Evolutionary conservation across 23 tunicate genomes (phyloP), one percentile per base, ranked within the genome.

Genomic region (Trididemnum miniatum): DNA sequence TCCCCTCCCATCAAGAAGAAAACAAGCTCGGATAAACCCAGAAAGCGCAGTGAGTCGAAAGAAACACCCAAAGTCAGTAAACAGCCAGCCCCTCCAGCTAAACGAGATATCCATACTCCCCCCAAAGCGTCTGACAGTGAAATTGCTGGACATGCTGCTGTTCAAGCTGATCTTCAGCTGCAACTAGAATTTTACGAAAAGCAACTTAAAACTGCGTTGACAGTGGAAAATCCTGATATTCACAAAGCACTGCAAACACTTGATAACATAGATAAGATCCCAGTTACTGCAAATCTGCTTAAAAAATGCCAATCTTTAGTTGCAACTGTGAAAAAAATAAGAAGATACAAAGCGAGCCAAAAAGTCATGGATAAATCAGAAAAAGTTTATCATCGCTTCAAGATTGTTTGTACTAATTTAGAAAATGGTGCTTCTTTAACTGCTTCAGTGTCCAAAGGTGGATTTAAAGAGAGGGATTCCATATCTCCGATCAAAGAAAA

Each of bases 341-440:
- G 98, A 76, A 73, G 90, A 67, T 93, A 93, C 79, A 88, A 82
- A 62, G 88, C 97, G 18, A 92, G 92, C 54, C 92, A 90, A 54
- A 92, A 92, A 65, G 65, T 92, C 50, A 92, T 92, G 97, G 92
- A 92, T 34, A 87, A 87, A 57, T 90, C 97, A 18, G 89, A 87
- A 12, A 79, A 92, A 36, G 97, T 87, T 20, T 92, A 92, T 81
- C 80, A 92, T 71, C 76, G 88, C 22, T 92, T 92, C 51, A 92
- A 92, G 51, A 27, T 87, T 5, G 50, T 87, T 3, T 87, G 84
- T 64, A 87, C 92, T 50, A 86, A 86, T 0, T 35, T 91, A 25
- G 97, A 91, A 73, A 91, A 91, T 71, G 97, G 88, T 64, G 86
- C 89, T 12, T 72, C 86, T 62, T 60, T 77, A 9, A 85, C 77